Conservation (phyloP, 2,113 vertebrate species). For the Nestor notabilis region DNA sequence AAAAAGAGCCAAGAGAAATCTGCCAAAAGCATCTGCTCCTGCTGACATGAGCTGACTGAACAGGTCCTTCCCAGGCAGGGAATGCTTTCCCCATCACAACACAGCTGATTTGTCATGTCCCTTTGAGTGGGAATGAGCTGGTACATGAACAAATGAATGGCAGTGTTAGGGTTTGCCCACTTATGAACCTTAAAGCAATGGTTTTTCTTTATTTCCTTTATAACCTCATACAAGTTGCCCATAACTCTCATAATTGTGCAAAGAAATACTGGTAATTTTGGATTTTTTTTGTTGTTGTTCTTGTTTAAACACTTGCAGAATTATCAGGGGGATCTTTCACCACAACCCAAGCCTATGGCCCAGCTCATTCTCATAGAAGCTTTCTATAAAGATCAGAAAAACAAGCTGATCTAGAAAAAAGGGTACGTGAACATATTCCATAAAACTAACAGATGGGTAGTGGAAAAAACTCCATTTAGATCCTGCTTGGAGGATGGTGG, state of each 20-base stretch:
- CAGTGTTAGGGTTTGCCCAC: neutral
- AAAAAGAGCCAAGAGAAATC: neutral
- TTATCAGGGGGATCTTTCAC: neutral
- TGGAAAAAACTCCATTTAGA: conserved; percentile 31
- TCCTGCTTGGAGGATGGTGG: neutral
- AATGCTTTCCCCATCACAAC: too few relatives aligned
- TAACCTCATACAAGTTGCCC: neutral
- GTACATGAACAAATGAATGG: neutral
- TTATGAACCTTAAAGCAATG: neutral
- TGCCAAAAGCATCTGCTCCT: neutral
- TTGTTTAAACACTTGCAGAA: neutral
- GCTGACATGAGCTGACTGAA: fast-evolving
- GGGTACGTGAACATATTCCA: fast-evolving
- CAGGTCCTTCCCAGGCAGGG: neutral
- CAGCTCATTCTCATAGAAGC: neutral
- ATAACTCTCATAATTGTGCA: neutral
- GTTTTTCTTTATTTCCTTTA: neutral
- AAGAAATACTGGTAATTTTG: neutral
- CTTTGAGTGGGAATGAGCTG: neutral
- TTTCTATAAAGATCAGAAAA: neutral
- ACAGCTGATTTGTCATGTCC: neutral
- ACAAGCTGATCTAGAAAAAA: neutral
- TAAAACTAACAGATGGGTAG: conserved; percentile 57
- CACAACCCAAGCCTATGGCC: neutral
- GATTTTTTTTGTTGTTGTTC: neutral